A percentile compares a stretch with the other conserved stretches of the same genome.
phyloP scores from a whole-genome alignment of 1,140 invertebrate genomes.

The Bombyx mandarina region DNA sequence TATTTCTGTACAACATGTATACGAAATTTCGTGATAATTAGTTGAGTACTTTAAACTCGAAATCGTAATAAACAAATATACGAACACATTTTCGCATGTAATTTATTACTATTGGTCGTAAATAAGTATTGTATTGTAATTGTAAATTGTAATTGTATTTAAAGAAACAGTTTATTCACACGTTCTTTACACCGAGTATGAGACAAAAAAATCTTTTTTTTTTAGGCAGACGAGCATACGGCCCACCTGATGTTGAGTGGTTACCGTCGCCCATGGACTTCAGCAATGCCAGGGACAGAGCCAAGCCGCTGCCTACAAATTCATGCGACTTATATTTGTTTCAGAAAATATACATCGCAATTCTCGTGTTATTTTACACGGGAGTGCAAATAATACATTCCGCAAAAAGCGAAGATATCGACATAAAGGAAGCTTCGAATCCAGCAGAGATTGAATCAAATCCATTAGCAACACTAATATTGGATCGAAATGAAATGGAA shows the following conservation, averaged over 20 bases:
- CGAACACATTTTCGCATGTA: not conserved
- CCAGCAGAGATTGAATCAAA: conserved; percentile 15
- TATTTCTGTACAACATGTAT: too few relatives aligned
- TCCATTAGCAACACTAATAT: conserved; percentile 22
- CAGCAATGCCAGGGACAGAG: too few relatives aligned
- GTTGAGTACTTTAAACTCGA: not conserved
- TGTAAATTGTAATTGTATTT: not conserved
- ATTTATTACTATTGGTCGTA: too few relatives aligned
- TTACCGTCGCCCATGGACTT: too few relatives aligned
- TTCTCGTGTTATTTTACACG: conserved; percentile 6
- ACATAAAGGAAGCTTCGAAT: conserved; percentile 8
- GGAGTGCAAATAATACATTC: conserved; percentile 7
- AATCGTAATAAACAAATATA: conserved; percentile 1
- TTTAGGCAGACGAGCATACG: too few relatives aligned
- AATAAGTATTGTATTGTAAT: too few relatives aligned
- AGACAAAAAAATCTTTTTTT: not conserved
- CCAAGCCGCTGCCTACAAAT: not conserved
- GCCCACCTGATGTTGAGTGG: too few relatives aligned
- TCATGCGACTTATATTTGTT: conserved; percentile 1
- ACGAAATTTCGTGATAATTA: too few relatives aligned
- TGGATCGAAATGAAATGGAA: conserved; percentile 19
- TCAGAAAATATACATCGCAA: conserved; percentile 4
- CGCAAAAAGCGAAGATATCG: conserved; percentile 7
- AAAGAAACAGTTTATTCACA: not conserved
- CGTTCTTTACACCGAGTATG: not conserved